Percentiles rank a stretch among this genome's conserved stretches.
These are phyloP conservation scores for Cepphus grylle DNA, from an alignment of 2,113 vertebrate species.

Conservation along the genomic window DNA sequence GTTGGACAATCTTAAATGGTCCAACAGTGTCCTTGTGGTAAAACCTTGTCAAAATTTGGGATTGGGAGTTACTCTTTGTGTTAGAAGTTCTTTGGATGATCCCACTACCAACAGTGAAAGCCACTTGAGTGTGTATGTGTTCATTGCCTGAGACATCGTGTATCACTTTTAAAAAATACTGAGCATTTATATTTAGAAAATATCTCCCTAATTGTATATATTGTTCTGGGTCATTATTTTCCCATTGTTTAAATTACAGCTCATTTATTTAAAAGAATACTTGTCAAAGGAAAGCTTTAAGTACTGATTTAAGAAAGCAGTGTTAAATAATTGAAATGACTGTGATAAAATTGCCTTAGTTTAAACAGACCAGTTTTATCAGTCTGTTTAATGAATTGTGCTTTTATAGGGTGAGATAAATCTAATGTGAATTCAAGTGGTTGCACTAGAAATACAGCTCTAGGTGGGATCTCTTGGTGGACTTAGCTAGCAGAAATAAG, in stretches of 20 bases:
- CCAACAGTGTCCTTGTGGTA: neutral
- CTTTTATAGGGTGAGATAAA: conserved; percentile 82
- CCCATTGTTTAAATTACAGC: conserved; percentile 76
- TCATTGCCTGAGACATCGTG: neutral
- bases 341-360: conserved; percentile 83
- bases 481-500: conserved; percentile 26
- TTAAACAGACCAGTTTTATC: conserved; percentile 82
- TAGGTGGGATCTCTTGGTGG: conserved; percentile 59
- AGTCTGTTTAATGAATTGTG: conserved; percentile 85
- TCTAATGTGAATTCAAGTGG: conserved; percentile 74
- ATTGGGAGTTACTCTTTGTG: neutral
- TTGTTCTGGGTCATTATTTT: conserved; percentile 60
- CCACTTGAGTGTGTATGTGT: neutral
- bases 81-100: neutral
- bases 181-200: conserved; percentile 53
- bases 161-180: conserved; percentile 46
- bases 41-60: neutral
- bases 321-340: conserved; percentile 83
- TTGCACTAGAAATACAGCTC: conserved; percentile 71
- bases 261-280: conserved; percentile 78
- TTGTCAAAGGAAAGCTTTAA: conserved; percentile 80
- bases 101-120: neutral
- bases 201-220: conserved; percentile 67
- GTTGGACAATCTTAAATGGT: neutral
- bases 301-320: conserved; percentile 80